These are phyloP conservation scores for Tachysurus vachellii DNA, from an alignment of 2,113 vertebrate species.

Conservation along the genomic window DNA sequence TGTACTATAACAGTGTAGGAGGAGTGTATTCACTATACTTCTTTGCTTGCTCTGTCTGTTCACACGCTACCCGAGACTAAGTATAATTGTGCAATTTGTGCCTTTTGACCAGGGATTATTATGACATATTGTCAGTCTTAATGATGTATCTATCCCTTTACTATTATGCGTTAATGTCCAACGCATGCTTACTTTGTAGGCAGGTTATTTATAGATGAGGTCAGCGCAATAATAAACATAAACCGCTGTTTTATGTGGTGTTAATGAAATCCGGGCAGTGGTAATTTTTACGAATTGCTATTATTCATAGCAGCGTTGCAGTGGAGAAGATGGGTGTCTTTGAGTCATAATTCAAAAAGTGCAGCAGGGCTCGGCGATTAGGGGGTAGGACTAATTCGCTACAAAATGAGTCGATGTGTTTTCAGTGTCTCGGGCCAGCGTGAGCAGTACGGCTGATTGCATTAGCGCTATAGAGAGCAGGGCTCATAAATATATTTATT, in stretches of 20 bases:
- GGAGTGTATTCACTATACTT: not conserved
- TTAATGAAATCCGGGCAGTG: conserved; percentile 99
- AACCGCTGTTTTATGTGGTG: conserved; percentile 94
- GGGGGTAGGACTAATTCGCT: conserved; percentile 91
- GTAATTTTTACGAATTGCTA: conserved; percentile 98
- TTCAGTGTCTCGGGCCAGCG: conserved; percentile 84
- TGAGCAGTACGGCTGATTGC: conserved; percentile 89
- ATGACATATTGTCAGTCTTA: conserved; percentile 95
- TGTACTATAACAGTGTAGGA: not conserved
- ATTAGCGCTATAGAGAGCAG: conserved; percentile 89
- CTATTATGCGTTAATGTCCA: conserved; percentile 86
- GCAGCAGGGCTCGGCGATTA: conserved; percentile 93
- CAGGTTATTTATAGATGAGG: conserved; percentile 98
- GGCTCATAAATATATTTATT: conserved; percentile 95
- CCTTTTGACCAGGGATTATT: conserved; percentile 91
- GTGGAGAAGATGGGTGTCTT: conserved; percentile 82
- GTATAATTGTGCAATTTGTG: conserved; percentile 92
- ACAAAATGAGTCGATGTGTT: conserved; percentile 88
- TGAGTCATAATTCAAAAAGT: conserved; percentile 89
- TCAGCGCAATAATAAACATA: conserved; percentile 97
- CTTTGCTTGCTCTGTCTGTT: not conserved
- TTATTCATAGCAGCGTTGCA: conserved; percentile 91
- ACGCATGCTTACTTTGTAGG: conserved; percentile 86
- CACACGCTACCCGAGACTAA: conserved; percentile 57
- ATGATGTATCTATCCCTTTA: conserved; percentile 97